Evolutionary conservation across 2,888 invertebrate species (phyloP), one percentile per base, ranked within the genome.

Genomic region (Eledona agricola): DNA sequence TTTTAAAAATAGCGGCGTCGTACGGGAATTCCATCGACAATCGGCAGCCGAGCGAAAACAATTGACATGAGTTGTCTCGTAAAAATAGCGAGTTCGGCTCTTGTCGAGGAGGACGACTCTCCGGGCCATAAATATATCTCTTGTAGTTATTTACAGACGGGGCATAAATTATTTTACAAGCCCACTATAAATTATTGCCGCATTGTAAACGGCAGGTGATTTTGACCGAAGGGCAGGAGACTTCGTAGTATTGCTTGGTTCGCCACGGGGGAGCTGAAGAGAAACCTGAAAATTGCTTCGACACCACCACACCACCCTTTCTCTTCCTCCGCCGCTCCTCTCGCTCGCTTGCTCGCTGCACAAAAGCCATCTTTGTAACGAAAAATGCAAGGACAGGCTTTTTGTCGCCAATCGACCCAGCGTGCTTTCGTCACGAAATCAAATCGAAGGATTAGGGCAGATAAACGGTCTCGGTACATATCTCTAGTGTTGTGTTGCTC

Each of bases 91-190:
- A 52, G 45, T 45, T 52, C 51, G 45, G 37, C 51, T 45, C 45
- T 52, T 52, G 51, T 52, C 51, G 51, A 40, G 31, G 31, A 52
- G 45, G 51, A 52, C 51, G 51, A 45, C 25, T 52, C 45, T 45
- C 45, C 31, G 20, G 19, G 19, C 46, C 54, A 54, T 54, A 54
- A 54, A 54, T 54, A 53, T 47, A 49, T 43, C 49, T 49, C 29
- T 54, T 59, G 58, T 65, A 64, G 64, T 65, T 68, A 66, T 70
- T 69, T 67, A 69, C 65, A 61, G 60, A 58, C 60, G 40, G 45
- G 58, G 63, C 69, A 67, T 71, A 71, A 70, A 70, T 67, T 67
- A 69, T 69, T 71, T 71, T 70, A 69, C 66, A 69, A 62, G 63
- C 61, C 65, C 59, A 53, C 62, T 57, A 67, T 70, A 70, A 70